Evolutionary conservation across 2,113 vertebrate genomes (phyloP).

Genomic region (Varanus salvator): DNA sequence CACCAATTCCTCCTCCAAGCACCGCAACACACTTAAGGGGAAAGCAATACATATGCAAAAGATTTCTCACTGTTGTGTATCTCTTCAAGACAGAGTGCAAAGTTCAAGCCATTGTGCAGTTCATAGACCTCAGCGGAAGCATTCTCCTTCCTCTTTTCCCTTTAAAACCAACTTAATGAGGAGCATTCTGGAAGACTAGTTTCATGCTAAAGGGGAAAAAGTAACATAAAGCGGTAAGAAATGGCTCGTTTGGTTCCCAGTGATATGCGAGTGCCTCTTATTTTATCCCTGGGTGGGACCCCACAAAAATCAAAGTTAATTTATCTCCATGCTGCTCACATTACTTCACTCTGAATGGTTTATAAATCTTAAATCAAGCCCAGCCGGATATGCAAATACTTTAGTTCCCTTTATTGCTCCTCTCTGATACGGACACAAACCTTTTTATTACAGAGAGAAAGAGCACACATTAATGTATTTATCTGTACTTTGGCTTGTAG

Average conservation of each 20-base stretch:
- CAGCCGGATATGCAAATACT: constrained; percentile 70
- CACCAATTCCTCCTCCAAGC: neutral
- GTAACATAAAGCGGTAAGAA: neutral
- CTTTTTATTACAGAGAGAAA: neutral
- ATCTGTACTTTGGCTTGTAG: neutral
- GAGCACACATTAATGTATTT: neutral
- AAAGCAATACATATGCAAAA: neutral
- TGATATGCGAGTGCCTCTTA: neutral
- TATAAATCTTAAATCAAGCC: constrained; percentile 73
- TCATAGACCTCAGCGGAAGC: neutral
- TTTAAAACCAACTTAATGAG: neutral
- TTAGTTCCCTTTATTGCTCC: constrained; percentile 70
- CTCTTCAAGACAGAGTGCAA: neutral
- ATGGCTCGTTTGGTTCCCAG: neutral
- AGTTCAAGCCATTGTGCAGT: neutral
- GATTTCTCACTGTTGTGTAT: neutral
- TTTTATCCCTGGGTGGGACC: constrained; percentile 58
- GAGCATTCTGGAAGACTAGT: neutral
- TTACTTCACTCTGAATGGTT: constrained; percentile 57
- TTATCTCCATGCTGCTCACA: constrained; percentile 66
- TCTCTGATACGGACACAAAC: constrained; percentile 5
- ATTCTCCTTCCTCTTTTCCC: neutral
- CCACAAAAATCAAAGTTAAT: constrained; percentile 52
- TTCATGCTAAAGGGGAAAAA: neutral
- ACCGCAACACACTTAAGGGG: neutral